phyloP scores from a whole-genome alignment of 2,797 vertebrate species.

The Myripristis murdjan region DNA sequence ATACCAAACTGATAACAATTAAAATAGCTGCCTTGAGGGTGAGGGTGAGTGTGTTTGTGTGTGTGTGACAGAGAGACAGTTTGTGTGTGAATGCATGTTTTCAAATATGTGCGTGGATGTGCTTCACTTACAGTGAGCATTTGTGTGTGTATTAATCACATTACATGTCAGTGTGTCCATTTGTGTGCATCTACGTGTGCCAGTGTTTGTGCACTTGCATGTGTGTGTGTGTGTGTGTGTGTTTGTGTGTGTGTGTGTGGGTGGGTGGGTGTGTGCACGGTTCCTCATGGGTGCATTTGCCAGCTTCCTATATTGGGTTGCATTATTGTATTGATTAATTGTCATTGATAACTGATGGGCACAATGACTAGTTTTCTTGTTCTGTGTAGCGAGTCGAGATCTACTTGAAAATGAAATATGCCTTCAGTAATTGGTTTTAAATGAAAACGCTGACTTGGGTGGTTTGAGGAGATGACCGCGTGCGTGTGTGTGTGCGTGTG shows the following conservation, averaged over 20 bases:
- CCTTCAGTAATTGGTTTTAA: conserved; percentile 81
- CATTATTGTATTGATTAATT: conserved; percentile 81
- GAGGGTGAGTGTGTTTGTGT: neutral
- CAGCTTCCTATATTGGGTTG: conserved; percentile 49
- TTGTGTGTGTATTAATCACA: neutral
- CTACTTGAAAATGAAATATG: conserved; percentile 81
- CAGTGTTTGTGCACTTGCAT: too few relatives aligned
- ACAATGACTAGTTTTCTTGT: conserved; percentile 76
- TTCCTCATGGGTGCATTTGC: conserved; percentile 55
- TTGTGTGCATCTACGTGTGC: conserved; percentile 2
- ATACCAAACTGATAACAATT: conserved; percentile 10
- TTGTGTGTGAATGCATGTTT: neutral
- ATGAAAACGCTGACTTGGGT: conserved; percentile 79
- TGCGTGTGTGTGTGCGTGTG: conserved; percentile 45
- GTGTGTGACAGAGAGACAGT: neutral
- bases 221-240: neutral
- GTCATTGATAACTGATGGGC: conserved; percentile 79
- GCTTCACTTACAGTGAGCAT: neutral
- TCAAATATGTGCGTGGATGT: neutral
- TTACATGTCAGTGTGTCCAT: neutral
- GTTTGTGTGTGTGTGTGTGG: too few relatives aligned
- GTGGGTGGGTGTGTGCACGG: conserved; percentile 1
- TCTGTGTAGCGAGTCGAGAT: conserved; percentile 73
- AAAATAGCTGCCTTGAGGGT: too few relatives aligned
- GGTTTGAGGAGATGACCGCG: conserved; percentile 68